These are phyloP conservation scores for Neotoma lepida DNA, from an alignment of 2,113 vertebrate genomes.

Conservation along the genomic window DNA sequence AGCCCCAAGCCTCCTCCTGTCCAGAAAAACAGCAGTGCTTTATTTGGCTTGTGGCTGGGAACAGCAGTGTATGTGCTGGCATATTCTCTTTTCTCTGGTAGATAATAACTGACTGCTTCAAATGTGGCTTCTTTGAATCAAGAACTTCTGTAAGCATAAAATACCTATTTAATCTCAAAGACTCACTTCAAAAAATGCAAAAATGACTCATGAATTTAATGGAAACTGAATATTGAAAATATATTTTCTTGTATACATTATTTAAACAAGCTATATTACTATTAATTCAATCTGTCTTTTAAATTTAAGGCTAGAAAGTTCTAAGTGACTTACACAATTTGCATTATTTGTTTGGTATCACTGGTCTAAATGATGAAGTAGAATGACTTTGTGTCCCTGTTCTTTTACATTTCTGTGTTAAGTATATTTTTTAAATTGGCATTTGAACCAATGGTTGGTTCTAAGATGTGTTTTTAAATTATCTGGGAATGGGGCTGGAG, in stretches of 20 bases:
- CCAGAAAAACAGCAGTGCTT: neutral
- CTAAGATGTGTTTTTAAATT: neutral
- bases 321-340: neutral
- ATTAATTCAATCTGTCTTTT: neutral
- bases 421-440: neutral
- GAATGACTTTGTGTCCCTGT: neutral
- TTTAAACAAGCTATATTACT: constrained; percentile 38
- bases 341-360: neutral
- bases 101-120: neutral
- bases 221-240: neutral
- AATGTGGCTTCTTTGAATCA: neutral
- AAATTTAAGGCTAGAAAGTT: constrained; percentile 1
- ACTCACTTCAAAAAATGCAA: neutral
- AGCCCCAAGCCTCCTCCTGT: neutral
- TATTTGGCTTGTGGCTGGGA: neutral
- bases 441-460: neutral
- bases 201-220: neutral
- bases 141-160: neutral
- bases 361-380: neutral
- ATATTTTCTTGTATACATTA: neutral
- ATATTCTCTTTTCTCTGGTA: neutral
- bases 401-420: neutral
- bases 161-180: neutral
- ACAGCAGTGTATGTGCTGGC: neutral
- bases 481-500: neutral